A percentile compares a stretch with the other conserved stretches of the same genome.
Evolutionary conservation across 2,113 vertebrate genomes (phyloP).

Genomic region (Alaudala cheleensis): DNA sequence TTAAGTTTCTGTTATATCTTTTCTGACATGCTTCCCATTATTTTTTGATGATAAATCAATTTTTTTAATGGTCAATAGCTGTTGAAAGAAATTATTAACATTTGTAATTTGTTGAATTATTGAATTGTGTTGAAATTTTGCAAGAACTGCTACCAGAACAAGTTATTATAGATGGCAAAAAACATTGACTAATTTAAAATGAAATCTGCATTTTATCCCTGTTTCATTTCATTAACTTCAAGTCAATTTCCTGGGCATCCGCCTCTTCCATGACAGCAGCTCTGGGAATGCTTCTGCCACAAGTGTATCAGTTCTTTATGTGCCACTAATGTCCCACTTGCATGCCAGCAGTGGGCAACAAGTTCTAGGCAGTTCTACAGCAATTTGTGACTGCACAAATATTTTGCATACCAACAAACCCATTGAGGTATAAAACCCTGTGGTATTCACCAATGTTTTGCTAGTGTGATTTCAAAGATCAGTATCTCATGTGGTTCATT

Average conservation of each 20-base stretch:
- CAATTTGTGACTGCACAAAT: background rate
- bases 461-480: background rate
- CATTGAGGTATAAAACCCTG: background rate
- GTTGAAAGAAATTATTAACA: conserved; percentile 24
- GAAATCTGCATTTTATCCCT: background rate
- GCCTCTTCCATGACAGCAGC: background rate
- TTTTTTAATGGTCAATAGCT: background rate
- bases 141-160: background rate
- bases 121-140: conserved; percentile 38
- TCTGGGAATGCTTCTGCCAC: background rate
- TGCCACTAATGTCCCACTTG: background rate
- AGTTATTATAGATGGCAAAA: conserved; percentile 3
- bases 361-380: background rate
- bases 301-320: background rate
- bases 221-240: conserved; percentile 31
- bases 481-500: background rate
- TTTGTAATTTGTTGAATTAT: background rate
- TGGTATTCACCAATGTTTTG: background rate
- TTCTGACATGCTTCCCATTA: background rate
- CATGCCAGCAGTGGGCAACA: background rate
- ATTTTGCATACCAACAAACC: background rate
- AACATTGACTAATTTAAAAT: conserved; percentile 30
- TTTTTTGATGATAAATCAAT: background rate
- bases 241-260: conserved; percentile 29
- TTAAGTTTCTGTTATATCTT: background rate